These are phyloP conservation scores for Yponomeuta malinellus DNA, from an alignment of 2,888 invertebrate species.

Conservation along the genomic window DNA sequence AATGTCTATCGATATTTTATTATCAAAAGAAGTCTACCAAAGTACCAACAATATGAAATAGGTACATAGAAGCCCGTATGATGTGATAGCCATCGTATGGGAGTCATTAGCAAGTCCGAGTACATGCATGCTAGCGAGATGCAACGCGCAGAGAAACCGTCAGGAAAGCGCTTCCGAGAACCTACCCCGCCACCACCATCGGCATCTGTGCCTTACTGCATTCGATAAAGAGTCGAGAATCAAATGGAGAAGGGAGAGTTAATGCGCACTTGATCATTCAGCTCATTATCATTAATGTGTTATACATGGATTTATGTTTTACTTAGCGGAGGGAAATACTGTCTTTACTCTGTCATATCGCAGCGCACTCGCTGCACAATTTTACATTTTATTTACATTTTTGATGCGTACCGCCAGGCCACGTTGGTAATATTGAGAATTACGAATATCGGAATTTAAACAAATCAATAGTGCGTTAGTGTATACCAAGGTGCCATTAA, in stretches of 20 bases:
- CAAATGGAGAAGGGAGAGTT: background rate
- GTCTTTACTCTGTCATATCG: background rate
- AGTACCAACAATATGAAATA: no score
- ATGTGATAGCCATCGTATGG: background rate
- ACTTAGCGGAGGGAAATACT: background rate
- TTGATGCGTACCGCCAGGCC: no score
- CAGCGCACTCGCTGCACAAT: no score
- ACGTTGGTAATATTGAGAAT: no score
- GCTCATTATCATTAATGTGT: conserved; percentile 1
- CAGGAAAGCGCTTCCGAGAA: conserved; percentile 2
- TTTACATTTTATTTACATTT: no score
- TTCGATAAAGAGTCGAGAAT: background rate
- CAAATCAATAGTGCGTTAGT: no score
- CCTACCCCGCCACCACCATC: background rate
- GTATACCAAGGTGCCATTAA: no score
- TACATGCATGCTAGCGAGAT: background rate
- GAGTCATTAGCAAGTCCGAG: background rate
- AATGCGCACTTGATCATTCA: conserved; percentile 3
- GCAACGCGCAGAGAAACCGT: background rate
- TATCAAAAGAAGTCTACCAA: no score
- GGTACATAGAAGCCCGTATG: background rate
- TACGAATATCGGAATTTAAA: no score
- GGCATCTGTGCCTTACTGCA: background rate
- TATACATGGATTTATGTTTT: conserved; percentile 1
- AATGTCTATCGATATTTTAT: no score